These are phyloP conservation scores for Lophochroa leadbeateri DNA, from an alignment of 2,113 vertebrate genomes.

Conservation along the genomic window DNA sequence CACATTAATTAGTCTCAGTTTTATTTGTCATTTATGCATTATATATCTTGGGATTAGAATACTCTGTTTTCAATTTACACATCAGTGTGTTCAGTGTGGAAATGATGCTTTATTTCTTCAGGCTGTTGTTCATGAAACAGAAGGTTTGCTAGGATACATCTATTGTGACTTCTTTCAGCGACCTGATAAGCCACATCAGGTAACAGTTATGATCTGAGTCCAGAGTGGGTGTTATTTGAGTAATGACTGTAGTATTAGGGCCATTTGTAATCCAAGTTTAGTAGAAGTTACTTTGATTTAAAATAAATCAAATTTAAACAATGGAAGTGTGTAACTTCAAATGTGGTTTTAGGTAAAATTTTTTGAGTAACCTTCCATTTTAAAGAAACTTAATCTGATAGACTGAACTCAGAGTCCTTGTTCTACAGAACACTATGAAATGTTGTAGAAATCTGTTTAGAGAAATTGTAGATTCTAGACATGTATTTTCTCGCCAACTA, in stretches of 20 bases:
- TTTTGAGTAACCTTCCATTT: neutral
- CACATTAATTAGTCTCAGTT: neutral
- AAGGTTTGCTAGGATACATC: constrained; percentile 93
- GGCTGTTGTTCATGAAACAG: constrained; percentile 95
- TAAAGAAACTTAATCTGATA: neutral
- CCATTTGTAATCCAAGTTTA: neutral
- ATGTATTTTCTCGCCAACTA: neutral
- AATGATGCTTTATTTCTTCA: constrained; percentile 40
- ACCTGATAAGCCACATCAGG: constrained; percentile 93
- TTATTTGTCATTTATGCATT: neutral
- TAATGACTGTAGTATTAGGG: neutral
- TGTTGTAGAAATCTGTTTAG: neutral
- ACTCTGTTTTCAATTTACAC: neutral
- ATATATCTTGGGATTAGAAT: neutral
- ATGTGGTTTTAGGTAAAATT: neutral
- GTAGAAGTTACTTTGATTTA: neutral
- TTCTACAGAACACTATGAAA: neutral
- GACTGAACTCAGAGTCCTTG: neutral
- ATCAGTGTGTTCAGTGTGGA: neutral
- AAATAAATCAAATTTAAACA: neutral
- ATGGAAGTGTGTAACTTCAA: neutral
- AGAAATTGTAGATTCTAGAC: neutral
- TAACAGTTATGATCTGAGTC: constrained; percentile 43
- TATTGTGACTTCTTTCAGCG: constrained; percentile 98
- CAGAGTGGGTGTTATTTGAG: neutral